Evolutionary conservation across 2,797 vertebrate genomes (phyloP).

Genomic region (Melanotaenia trifasciata): DNA sequence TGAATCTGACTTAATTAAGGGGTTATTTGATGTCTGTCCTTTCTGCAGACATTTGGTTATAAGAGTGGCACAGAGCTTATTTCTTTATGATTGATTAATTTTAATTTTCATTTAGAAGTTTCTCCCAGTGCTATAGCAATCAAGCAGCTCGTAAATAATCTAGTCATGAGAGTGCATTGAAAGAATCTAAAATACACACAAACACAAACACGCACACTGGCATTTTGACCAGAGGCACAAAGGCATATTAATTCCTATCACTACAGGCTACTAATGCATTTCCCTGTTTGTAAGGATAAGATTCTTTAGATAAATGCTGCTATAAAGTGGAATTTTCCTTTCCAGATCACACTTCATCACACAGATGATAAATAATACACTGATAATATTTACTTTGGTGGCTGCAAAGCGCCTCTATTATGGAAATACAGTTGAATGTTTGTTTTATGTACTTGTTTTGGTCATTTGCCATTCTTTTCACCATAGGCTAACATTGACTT

Average conservation of each 20-base stretch:
- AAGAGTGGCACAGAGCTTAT: too few relatives aligned
- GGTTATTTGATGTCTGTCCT: not conserved
- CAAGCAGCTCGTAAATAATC: conserved; percentile 18
- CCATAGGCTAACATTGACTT: conserved; percentile 81
- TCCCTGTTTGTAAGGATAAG: conserved; percentile 55
- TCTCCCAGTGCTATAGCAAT: not conserved
- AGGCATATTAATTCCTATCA: conserved; percentile 23
- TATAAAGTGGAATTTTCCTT: conserved; percentile 70
- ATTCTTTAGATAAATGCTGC: conserved; percentile 55
- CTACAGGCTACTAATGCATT: conserved; percentile 44
- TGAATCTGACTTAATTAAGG: too few relatives aligned
- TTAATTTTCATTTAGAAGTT: too few relatives aligned
- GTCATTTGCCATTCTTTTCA: conserved; percentile 84
- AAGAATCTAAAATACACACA: not conserved
- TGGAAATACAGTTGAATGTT: conserved; percentile 75
- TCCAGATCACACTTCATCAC: conserved; percentile 79
- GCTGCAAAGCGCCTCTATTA: conserved; percentile 74
- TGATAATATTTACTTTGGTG: conserved; percentile 76
- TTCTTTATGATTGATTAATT: too few relatives aligned
- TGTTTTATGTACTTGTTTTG: conserved; percentile 83
- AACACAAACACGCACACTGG: conserved; percentile 15
- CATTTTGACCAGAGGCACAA: conserved; percentile 48
- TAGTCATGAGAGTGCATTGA: not conserved
- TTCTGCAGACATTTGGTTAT: not conserved
- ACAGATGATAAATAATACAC: conserved; percentile 80